Percentiles rank a stretch among this genome's conserved stretches.
Conservation (phyloP, 2,797 vertebrate species). For the Leptoclinus maculatus region DNA sequence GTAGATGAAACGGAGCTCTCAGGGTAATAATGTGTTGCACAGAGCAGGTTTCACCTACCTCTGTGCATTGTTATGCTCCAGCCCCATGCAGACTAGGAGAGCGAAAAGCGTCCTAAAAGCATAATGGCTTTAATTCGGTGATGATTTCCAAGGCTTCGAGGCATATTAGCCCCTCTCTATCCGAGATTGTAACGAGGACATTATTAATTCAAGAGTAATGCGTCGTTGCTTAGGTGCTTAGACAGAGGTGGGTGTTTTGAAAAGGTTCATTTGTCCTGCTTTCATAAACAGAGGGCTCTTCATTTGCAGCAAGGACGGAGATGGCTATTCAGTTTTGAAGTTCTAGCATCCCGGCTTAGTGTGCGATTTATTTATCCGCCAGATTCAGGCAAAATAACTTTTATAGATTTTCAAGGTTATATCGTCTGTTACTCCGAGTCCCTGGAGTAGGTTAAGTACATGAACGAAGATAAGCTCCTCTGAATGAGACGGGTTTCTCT, state of each 20-base stretch:
- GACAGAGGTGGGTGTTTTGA: constrained; percentile 13
- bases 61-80: constrained; percentile 41
- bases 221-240: constrained; percentile 14
- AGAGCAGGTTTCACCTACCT: constrained; percentile 47
- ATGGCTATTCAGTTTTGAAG: constrained; percentile 30
- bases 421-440: not conserved
- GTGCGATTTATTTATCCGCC: not conserved
- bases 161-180: constrained; percentile 19
- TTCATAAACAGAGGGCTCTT: constrained; percentile 42
- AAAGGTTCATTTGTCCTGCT: constrained; percentile 32
- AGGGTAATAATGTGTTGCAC: constrained; percentile 59
- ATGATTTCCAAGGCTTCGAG: constrained; percentile 20
- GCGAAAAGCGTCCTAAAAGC: constrained; percentile 37
- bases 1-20: constrained; percentile 59
- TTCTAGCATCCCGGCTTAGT: not conserved
- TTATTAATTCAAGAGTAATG: constrained; percentile 37
- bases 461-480: not conserved
- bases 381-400: constrained; percentile 10
- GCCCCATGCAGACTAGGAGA: constrained; percentile 10
- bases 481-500: not conserved
- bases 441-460: not conserved
- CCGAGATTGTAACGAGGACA: constrained; percentile 30
- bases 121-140: constrained; percentile 41
- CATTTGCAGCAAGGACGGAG: constrained; percentile 51
- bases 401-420: constrained; percentile 23